Evolutionary conservation across 30 jellyfish, hydroid and myxozoan genomes (phyloP), one percentile per base, ranked within the genome.

Genomic region (Hydractinia symbiolongicarpus): DNA sequence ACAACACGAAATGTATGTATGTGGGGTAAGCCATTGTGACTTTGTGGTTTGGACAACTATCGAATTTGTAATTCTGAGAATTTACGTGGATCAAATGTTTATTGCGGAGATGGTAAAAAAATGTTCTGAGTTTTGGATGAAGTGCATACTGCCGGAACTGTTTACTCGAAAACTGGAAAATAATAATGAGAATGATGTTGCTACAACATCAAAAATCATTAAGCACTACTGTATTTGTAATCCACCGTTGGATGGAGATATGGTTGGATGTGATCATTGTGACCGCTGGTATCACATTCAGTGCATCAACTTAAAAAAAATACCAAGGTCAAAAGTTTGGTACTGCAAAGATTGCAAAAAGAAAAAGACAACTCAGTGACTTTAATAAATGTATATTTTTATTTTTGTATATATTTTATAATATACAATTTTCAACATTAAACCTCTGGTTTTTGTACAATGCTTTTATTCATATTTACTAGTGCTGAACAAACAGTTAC

Each of bases 201-300:
- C 68, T 9, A 57, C 10, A 9, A 9, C 15, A 15, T 9, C 9
- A 15, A 57, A 57, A 57, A 57, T 9, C 9, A 57, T 9, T 57
- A 15, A 57, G 15, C 9, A 57, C 10, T 57, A 57, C 68, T 57
- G 68, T 15, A 57, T 57, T 57, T 57, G 68, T 57, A 15, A 57
- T 57, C 68, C 68, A 57, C 68, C 68, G 9, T 9, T 9, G 68
- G 15, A 9, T 9, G 68, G 68, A 9, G 68, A 57, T 15, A 57
- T 57, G 68, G 68, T 57, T 57, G 68, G 68, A 57, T 57, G 68
- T 57, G 68, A 57, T 57, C 9, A 57, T 9, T 57, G 68, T 57
- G 68, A 57, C 15, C 9, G 15, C 10, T 57, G 68, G 68, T 57
- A 9, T 57, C 68, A 57, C 68, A 57, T 57, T 57, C 68, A 57